Percentiles rank a stretch among this genome's conserved stretches.
Conservation (phyloP, 2,113 vertebrate genomes). For the Jacana jacana region DNA sequence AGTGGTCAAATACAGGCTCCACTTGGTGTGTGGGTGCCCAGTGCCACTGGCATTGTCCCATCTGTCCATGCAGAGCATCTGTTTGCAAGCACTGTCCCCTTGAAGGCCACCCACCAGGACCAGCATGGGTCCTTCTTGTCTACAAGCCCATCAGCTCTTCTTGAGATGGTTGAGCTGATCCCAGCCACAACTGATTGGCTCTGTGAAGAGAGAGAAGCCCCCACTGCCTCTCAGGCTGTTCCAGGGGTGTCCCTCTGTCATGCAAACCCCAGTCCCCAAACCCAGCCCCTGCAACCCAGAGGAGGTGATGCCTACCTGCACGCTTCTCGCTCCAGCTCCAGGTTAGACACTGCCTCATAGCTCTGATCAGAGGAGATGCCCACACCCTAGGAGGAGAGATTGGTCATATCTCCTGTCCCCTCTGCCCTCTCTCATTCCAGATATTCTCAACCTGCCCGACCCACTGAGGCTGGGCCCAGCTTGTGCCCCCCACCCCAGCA, state of each 20-base stretch:
- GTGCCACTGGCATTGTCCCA: not conserved
- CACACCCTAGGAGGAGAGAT: not conserved
- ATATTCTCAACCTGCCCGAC: not conserved
- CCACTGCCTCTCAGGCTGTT: not conserved
- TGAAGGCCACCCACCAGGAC: not conserved
- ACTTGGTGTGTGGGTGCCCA: not conserved
- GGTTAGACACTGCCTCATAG: slow-evolving; percentile 46
- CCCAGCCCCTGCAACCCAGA: not conserved
- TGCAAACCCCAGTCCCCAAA: not conserved
- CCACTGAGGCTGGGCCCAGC: rapidly evolving
- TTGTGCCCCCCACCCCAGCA: not conserved
- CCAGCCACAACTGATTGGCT: rapidly evolving
- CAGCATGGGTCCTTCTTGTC: not conserved
- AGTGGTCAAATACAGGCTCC: not conserved
- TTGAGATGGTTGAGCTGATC: not conserved
- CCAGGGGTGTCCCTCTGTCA: not conserved
- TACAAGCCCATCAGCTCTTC: not conserved
- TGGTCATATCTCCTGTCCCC: not conserved
- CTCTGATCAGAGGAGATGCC: slow-evolving; percentile 45
- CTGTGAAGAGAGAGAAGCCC: rapidly evolving
- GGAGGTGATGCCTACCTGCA: slow-evolving; percentile 54
- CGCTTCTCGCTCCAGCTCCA: slow-evolving; percentile 42
- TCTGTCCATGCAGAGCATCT: not conserved
- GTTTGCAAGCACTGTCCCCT: not conserved
- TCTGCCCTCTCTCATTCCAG: not conserved